phyloP scores from a whole-genome alignment of 2,888 invertebrate genomes.

The Ectropis crepuscularia region DNA sequence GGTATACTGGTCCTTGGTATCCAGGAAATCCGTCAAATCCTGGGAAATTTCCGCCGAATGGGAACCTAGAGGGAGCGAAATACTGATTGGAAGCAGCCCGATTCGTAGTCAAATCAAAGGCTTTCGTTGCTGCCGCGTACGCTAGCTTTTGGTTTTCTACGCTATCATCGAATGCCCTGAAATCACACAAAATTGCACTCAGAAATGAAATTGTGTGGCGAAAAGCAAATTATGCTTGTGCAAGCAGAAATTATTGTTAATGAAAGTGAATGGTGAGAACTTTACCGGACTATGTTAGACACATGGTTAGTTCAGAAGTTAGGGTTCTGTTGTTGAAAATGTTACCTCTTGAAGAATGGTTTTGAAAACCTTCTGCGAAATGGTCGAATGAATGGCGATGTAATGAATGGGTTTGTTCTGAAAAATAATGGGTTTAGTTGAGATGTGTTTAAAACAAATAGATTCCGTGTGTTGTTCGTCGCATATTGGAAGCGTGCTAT shows the following conservation, averaged over 20 bases:
- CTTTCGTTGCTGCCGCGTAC: slow-evolving; percentile 69
- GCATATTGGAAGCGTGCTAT: slow-evolving; percentile 8
- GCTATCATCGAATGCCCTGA: slow-evolving; percentile 69
- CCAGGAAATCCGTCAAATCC: slow-evolving; percentile 42
- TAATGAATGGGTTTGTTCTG: slow-evolving; percentile 33
- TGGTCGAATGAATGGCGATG: slow-evolving; percentile 30
- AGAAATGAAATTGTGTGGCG: slow-evolving; percentile 5
- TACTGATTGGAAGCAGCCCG: slow-evolving; percentile 60
- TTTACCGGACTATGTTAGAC: slow-evolving; percentile 16
- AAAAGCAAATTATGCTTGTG: slow-evolving; percentile 12
- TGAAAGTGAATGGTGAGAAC: slow-evolving; percentile 18
- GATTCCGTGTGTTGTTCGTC: not conserved
- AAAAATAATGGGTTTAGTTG: slow-evolving; percentile 29
- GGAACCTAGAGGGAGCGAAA: slow-evolving; percentile 65
- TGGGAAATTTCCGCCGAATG: slow-evolving; percentile 26
- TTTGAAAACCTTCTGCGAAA: slow-evolving; percentile 26
- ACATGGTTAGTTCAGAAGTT: slow-evolving; percentile 14
- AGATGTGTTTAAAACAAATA: not conserved
- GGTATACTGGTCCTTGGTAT: slow-evolving; percentile 36
- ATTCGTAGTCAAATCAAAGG: slow-evolving; percentile 71
- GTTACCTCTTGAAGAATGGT: slow-evolving; percentile 26
- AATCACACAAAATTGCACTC: slow-evolving; percentile 48
- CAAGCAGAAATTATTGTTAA: slow-evolving; percentile 24
- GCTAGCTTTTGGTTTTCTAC: slow-evolving; percentile 67
- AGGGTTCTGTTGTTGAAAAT: slow-evolving; percentile 10